Percentiles rank a stretch among this genome's conserved stretches.
phyloP scores from a whole-genome alignment of 2,113 vertebrate species.

The Megalops atlanticus region DNA sequence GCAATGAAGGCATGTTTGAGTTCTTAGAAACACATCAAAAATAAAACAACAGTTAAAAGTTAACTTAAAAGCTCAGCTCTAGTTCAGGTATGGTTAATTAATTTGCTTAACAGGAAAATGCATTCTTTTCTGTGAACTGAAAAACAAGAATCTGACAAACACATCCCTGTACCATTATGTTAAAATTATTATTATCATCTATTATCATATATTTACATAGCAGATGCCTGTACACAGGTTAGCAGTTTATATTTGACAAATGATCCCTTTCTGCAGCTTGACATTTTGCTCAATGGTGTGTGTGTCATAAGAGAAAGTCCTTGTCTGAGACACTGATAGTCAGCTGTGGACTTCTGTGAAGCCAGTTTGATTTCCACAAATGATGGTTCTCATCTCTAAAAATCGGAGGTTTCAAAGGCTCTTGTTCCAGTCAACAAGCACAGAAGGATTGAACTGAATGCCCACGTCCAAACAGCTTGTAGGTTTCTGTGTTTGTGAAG shows the following conservation, averaged over 20 bases:
- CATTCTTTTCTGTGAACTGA: not conserved
- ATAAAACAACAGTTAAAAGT: not conserved
- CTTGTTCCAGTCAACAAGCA: not conserved
- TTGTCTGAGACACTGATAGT: not conserved
- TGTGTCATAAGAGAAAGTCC: not conserved
- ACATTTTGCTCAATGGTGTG: not conserved
- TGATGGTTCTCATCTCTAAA: no score
- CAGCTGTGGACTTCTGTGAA: not conserved
- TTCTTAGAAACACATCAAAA: not conserved
- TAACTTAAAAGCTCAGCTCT: no score
- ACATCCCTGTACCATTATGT: not conserved
- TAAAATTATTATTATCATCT: not conserved
- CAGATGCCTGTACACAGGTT: no score
- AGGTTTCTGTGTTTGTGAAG: not conserved
- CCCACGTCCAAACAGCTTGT: not conserved
- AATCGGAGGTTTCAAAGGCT: no score
- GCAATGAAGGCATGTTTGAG: not conserved
- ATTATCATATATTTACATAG: not conserved
- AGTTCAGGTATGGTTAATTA: no score
- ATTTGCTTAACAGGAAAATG: no score
- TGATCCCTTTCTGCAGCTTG: not conserved
- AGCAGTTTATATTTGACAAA: not conserved
- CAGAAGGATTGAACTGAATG: not conserved
- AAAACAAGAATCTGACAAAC: not conserved
- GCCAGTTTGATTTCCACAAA: not conserved